Base-by-base conservation (phyloP, 2,888 invertebrate genomes). In the Parapristionchus giblindavisi region DNA sequence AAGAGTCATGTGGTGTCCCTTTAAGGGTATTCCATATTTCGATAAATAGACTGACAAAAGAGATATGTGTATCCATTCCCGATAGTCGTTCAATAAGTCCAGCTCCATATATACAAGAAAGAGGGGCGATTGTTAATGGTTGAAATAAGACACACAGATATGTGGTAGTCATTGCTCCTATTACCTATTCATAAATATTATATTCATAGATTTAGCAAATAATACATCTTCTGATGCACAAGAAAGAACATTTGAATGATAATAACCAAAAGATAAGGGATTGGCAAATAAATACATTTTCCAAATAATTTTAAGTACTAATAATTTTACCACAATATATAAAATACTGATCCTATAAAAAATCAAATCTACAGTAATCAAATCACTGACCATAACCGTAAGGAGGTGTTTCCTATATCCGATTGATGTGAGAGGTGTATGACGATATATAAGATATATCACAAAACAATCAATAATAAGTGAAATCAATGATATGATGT, bases 121-220 rank as follows among this genome's bases (percentile, higher is more conserved):
- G 63, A 5, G 63, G 63, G 43, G 63, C 40, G 43, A 40, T 63
- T 24, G 63, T 63, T 11, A 63, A 38, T 21, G 63, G 63, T 63
- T 63, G 63, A 40, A 63, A 63, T 27, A 63, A 40, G 27, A 63
- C 40, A 63, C 63, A 63, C 40, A 63, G 63, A 40, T 63, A 63
- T 27, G 43, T 38, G 29, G 63, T 63, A 5, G 63, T 63, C 5
- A 34, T 14, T 24, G 43, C 43, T 1, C 63, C 63, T 29, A 63
- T 38, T 8, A 24, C 34, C 61, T 54, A n/a, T n/a, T n/a, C n/a
- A n/a, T n/a, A n/a, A n/a, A n/a, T n/a, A n/a, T n/a, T n/a, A n/a
- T n/a, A n/a, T n/a, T n/a, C n/a, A n/a, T n/a, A n/a, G n/a, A n/a
- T n/a, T n/a, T n/a, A n/a, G n/a, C n/a, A n/a, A n/a, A n/a, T n/a